A percentile compares a stretch with the other conserved stretches of the same genome.
Conservation (phyloP, 2,113 vertebrate species). For the Oreochromis tanganicae region DNA sequence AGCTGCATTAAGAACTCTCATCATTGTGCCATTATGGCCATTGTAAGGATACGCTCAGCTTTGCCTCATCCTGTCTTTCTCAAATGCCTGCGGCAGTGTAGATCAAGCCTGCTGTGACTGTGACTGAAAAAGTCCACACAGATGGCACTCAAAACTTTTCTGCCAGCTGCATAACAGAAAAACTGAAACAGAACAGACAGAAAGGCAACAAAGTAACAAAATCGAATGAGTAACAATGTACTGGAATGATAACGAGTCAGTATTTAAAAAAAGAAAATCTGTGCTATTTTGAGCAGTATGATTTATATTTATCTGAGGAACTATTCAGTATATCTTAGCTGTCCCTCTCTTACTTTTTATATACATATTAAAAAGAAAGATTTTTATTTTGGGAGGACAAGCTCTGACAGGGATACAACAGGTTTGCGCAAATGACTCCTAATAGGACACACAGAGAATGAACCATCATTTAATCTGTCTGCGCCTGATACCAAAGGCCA, state of each 20-base stretch:
- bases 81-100: slow-evolving; percentile 31
- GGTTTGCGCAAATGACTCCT: background rate
- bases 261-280: background rate
- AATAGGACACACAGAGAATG: slow-evolving; percentile 11
- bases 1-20: slow-evolving; percentile 52
- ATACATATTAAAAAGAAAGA: background rate
- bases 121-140: slow-evolving; percentile 32
- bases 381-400: background rate
- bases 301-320: background rate
- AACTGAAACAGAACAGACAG: background rate
- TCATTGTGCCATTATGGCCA: slow-evolving; percentile 62
- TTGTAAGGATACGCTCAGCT: slow-evolving; percentile 51
- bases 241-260: background rate
- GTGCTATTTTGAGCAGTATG: background rate
- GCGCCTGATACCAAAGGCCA: slow-evolving; percentile 32
- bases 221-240: background rate
- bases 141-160: slow-evolving; percentile 23
- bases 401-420: background rate
- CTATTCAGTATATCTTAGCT: background rate
- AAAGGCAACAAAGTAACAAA: background rate
- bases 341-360: background rate
- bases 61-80: slow-evolving; percentile 40
- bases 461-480: slow-evolving; percentile 52
- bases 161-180: slow-evolving; percentile 22
- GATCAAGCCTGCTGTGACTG: slow-evolving; percentile 11